Base-by-base conservation (phyloP, 1,140 invertebrate genomes). In the Ceratosolen fusciceps region DNA sequence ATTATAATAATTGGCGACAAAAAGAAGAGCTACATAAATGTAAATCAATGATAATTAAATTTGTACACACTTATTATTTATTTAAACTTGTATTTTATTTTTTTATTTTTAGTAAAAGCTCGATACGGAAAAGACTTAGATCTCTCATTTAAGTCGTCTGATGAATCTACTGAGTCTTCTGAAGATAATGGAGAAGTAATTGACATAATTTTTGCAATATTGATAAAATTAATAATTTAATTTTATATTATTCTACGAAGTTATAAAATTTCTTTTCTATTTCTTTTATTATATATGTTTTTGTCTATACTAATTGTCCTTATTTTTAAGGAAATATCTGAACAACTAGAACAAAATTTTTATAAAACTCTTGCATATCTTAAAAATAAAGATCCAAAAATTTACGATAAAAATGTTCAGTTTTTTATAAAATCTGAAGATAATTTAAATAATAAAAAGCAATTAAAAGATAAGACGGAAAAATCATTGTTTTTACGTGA, bases 11-110 rank as follows among this genome's bases (percentile, higher is more conserved):
- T 75, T 96, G 96, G 93, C 91, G 96, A 76, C 92, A 94, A 83
- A 96, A 96, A 85, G 96, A 98, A 90, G 94, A 97, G 87, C 87
- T 96, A 29, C 93, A 96, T 83, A 97, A 96, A 92, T 90, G 96
- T 97, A 92, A 92, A 92, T 87, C 80, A 37, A 74, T 60, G 8
- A 73, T 39, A 79, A 58, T 49, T 26, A 1, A 26, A 39, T 75
- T 52, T 74, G 71, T 56, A n/a, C 24, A 21, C 8, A 19, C 68
- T 74, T 83, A 78, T 37, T 79, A 65, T 54, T 52, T 26, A 39
- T 43, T 65, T 26, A 62, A 67, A 56, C 81, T 65, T 77, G 37
- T n/a, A 74, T 78, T 70, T 83, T 74, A 80, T 80, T 77, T 67
- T 56, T 68, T 26, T 47, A 47, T 60, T 90, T 91, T 39, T 79